Percentiles rank a stretch among this genome's conserved stretches.
These are phyloP conservation scores for Cephus pulcher DNA, from an alignment of 2,888 invertebrate species.

Conservation along the genomic window DNA sequence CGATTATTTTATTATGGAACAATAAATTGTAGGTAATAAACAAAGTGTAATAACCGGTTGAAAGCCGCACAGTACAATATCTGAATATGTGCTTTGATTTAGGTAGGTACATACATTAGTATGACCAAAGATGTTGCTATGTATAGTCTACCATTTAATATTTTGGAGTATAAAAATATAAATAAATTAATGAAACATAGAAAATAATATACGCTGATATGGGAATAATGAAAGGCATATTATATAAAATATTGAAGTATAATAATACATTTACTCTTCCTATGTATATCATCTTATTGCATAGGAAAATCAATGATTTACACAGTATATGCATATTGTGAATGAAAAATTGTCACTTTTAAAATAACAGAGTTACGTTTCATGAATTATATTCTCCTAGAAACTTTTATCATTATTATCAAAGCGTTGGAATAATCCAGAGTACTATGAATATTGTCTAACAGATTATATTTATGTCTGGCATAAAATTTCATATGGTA, in stretches of 20 bases:
- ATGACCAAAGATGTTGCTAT: neutral
- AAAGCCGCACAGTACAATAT: neutral
- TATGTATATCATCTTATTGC: neutral
- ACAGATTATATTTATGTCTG: neutral
- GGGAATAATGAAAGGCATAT: neutral
- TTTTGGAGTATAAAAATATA: neutral
- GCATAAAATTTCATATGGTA: neutral
- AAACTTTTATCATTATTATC: neutral
- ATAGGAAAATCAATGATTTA: neutral
- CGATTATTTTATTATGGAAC: neutral
- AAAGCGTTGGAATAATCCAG: neutral
- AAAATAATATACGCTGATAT: neutral
- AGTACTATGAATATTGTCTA: neutral
- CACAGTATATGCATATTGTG: neutral
- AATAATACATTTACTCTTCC: neutral
- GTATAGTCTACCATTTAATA: neutral
- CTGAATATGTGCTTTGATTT: neutral
- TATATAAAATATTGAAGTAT: neutral
- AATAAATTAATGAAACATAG: neutral
- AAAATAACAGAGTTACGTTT: neutral
- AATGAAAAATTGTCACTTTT: neutral
- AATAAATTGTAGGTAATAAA: neutral
- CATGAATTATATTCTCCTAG: neutral
- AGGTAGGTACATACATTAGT: neutral
- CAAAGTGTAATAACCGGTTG: neutral